phyloP scores from a whole-genome alignment of 2,888 invertebrate genomes.

The Altica lythri region DNA sequence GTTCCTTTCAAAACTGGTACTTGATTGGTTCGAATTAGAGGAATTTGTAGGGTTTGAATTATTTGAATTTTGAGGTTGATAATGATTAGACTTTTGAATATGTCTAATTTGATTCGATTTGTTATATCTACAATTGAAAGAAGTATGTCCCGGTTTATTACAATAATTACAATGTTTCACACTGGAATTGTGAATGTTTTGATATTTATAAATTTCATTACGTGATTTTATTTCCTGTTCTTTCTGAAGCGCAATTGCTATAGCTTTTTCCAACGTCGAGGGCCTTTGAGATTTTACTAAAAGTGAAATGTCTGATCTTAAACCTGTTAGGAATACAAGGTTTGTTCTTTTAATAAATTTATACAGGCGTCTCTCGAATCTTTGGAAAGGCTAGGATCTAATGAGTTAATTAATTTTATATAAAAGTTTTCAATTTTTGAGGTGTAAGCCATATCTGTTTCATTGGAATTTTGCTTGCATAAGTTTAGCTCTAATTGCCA shows the following conservation, averaged over 20 bases:
- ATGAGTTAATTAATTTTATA: neutral
- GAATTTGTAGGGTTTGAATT: no score
- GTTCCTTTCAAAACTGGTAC: no score
- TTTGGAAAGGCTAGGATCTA: neutral
- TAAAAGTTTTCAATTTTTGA: neutral
- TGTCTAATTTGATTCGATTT: constrained; percentile 8
- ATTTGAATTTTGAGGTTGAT: constrained; percentile 1
- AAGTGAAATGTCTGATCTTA: neutral
- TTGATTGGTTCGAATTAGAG: no score
- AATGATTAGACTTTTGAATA: constrained; percentile 3
- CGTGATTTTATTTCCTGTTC: constrained; percentile 25
- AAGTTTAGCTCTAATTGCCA: constrained; percentile 6
- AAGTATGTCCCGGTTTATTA: constrained; percentile 23
- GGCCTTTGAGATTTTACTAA: constrained; percentile 5
- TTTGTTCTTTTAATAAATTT: neutral
- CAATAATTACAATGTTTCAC: constrained; percentile 10
- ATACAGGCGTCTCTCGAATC: neutral
- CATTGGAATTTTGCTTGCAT: neutral
- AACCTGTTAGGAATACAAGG: constrained; percentile 1
- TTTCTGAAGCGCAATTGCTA: neutral
- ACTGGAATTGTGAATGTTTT: constrained; percentile 24
- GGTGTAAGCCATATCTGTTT: neutral
- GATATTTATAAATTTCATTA: constrained; percentile 29
- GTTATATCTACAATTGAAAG: constrained; percentile 23
- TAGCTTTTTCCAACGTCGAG: neutral